Evolutionary conservation across 2,888 invertebrate species (phyloP).

Genomic region (Pollenia angustigena): DNA sequence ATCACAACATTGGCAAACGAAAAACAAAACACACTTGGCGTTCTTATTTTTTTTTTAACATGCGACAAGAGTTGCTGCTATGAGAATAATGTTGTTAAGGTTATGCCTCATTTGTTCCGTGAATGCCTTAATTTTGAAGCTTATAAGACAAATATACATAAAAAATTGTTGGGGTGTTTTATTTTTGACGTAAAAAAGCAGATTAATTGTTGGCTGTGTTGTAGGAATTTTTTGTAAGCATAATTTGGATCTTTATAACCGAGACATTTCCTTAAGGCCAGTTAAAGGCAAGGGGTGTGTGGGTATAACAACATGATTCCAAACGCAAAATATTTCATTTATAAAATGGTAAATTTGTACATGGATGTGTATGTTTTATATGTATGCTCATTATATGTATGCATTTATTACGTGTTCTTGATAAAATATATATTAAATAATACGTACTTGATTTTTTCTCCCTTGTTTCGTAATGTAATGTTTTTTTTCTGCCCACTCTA

Average conservation of each 20-base stretch:
- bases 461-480: not conserved
- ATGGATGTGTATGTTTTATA: not conserved
- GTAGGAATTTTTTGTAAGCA: not conserved
- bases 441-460: conserved; percentile 4
- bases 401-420: not conserved
- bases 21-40: conserved; percentile 32
- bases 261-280: not conserved
- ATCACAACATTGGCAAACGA: not conserved
- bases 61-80: conserved; percentile 42
- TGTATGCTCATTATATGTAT: not conserved
- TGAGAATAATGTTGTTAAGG: conserved; percentile 50
- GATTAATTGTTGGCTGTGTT: conserved; percentile 53
- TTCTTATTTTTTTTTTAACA: not conserved
- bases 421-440: not conserved
- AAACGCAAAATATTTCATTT: not conserved
- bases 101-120: conserved; percentile 65
- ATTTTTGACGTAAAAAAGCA: conserved; percentile 51
- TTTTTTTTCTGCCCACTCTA: conserved; percentile 7
- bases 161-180: conserved; percentile 58
- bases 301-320: not conserved
- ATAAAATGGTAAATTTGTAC: not conserved
- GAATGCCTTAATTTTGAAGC: conserved; percentile 60
- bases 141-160: conserved; percentile 40
- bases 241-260: not conserved
- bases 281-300: not conserved